Conservation (phyloP, 2,113 vertebrate genomes). For the Sorex fumeus region DNA sequence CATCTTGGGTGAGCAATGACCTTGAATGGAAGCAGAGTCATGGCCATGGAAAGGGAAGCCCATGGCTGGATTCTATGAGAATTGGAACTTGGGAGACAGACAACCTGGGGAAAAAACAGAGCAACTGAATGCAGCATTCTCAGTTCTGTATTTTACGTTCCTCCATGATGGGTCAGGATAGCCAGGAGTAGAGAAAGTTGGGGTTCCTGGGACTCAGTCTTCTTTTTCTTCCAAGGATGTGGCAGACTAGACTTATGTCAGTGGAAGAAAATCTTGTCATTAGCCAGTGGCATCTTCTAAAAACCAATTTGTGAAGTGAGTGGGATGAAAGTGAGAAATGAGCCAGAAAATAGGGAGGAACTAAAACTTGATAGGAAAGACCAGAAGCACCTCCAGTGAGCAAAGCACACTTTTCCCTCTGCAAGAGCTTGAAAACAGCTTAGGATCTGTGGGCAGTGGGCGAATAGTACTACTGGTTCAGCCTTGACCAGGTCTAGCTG, state of each 20-base stretch:
- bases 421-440: too few species aligned
- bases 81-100: not conserved
- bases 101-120: not conserved
- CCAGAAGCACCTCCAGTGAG: not conserved
- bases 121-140: not conserved
- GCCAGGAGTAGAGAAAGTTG: not conserved
- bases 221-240: not conserved
- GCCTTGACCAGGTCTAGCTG: not conserved
- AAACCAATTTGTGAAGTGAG: not conserved
- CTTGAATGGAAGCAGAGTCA: not conserved
- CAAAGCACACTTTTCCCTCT: too few species aligned
- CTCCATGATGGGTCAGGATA: not conserved
- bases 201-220: too few species aligned
- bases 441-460: constrained; percentile 10
- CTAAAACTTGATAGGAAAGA: not conserved
- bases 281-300: not conserved
- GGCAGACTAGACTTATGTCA: not conserved
- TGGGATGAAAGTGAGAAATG: constrained; percentile 25
- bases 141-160: not conserved
- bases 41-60: not conserved
- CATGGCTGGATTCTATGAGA: not conserved
- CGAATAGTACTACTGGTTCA: constrained; percentile 26
- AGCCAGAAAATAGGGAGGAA: not conserved
- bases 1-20: not conserved
- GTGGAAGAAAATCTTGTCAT: constrained; percentile 18